phyloP scores from a whole-genome alignment of 2,113 vertebrate species.

The Anhinga anhinga region DNA sequence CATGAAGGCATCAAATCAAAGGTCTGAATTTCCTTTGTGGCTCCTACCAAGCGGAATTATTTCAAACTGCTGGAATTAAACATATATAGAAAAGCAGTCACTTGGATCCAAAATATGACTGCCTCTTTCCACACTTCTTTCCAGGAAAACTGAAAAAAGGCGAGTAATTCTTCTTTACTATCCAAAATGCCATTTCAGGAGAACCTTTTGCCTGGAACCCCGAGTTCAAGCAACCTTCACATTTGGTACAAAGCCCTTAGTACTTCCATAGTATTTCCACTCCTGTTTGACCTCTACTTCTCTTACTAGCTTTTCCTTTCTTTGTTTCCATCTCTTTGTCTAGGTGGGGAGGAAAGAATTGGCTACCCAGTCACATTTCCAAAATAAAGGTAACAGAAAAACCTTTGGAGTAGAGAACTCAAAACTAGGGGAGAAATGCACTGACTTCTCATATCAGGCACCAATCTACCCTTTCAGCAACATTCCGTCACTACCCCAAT shows the following conservation, averaged over 20 bases:
- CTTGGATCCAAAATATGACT: background rate
- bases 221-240: background rate
- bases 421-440: background rate
- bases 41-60: background rate
- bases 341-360: background rate
- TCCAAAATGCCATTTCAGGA: background rate
- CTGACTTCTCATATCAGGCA: background rate
- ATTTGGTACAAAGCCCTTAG: background rate
- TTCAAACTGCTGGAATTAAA: background rate
- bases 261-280: background rate
- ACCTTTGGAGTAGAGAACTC: background rate
- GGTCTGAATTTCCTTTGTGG: background rate
- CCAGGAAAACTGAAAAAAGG: background rate
- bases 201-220: background rate
- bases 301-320: background rate
- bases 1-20: background rate
- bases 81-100: background rate
- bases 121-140: background rate
- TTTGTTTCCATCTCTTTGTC: background rate
- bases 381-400: background rate
- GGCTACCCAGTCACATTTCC: background rate
- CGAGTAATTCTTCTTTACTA: background rate
- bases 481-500: background rate
- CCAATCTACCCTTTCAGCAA: background rate
- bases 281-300: background rate